Percentiles rank a stretch among this genome's conserved stretches.
Conservation (phyloP, 2,113 vertebrate species). For the Chionomys nivalis region DNA sequence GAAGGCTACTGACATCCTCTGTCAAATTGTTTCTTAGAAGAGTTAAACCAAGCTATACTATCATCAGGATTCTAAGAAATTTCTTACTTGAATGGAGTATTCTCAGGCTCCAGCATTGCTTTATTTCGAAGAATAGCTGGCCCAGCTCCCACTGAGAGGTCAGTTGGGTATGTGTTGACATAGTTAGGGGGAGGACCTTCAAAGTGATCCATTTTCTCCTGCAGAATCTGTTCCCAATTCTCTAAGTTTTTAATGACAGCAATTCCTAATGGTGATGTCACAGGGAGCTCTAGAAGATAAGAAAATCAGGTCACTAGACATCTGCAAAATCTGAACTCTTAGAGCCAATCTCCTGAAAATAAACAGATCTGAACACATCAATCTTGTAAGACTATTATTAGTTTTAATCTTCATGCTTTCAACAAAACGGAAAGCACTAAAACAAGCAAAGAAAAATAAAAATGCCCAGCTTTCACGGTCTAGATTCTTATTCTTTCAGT, state of each 20-base stretch:
- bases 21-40: not conserved
- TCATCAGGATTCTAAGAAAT: not conserved
- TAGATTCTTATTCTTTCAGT: not conserved
- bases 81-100: constrained; percentile 97
- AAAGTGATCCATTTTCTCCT: constrained; percentile 96
- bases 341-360: constrained; percentile 35
- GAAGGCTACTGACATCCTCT: not conserved
- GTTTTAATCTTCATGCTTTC: constrained; percentile 4
- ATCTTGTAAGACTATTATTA: not conserved
- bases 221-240: constrained; percentile 96
- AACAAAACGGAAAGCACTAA: constrained; percentile 43
- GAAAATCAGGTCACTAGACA: constrained; percentile 21
- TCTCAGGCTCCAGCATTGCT: constrained; percentile 98
- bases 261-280: constrained; percentile 94
- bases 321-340: constrained; percentile 30
- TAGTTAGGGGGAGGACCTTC: constrained; percentile 97
- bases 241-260: constrained; percentile 96
- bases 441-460: not conserved
- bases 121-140: constrained; percentile 95
- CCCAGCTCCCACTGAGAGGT: constrained; percentile 90
- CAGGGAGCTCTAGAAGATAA: constrained; percentile 92
- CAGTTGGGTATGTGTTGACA: constrained; percentile 94
- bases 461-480: not conserved
- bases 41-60: not conserved
- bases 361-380: constrained; percentile 38